Evolutionary conservation across 2,797 vertebrate species (phyloP), one percentile per base, ranked within the genome.

Genomic region (Sarcoramphus papa): DNA sequence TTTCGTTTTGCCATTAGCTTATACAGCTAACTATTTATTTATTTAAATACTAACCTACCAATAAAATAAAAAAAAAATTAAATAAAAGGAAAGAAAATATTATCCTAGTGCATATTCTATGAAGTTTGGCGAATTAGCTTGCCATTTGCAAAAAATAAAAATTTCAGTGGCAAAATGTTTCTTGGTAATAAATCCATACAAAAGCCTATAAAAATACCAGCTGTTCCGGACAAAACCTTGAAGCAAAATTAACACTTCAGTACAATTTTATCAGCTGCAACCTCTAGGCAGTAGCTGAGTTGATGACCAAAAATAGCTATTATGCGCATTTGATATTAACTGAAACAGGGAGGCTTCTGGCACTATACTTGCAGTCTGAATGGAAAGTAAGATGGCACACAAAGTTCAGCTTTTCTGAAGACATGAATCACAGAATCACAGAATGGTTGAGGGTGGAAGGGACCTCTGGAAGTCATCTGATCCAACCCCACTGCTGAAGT

Each of bases 231-330:
- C 41, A 78, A 88, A 96, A 78, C 14, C 64, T 90, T 75, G 57
- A 84, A 86, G 33, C 9, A 40, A 90, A 94, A 83, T 85, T 72
- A 94, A 89, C 85, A 72, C 81, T 88, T 90, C 56, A 77, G 41
- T 63, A 83, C 56, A 83, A 57, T 88, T 94, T 80, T 72, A 92
- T 37, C 72, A 91, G 85, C 64, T 94, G 78, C 68, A 93, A 40
- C 74, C 75, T 85, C 81, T 72, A 88, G 57, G 84, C 56, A 68
- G 28, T 80, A 89, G 40, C 63, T 76, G 18, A 63, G 28, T 35
- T 79, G 53, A 70, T 76, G 53, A 83, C 51, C 23, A 77, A 77
- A 90, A 82, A 59, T n/a, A 65, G n/a, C 7, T 94, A 20, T 73
- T 76, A 84, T 69, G 59, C 12, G 35, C 14, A 53, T 88, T 87